A percentile compares a stretch with the other conserved stretches of the same genome.
phyloP scores from a whole-genome alignment of 2,888 invertebrate genomes.

The Tortrix viridana region DNA sequence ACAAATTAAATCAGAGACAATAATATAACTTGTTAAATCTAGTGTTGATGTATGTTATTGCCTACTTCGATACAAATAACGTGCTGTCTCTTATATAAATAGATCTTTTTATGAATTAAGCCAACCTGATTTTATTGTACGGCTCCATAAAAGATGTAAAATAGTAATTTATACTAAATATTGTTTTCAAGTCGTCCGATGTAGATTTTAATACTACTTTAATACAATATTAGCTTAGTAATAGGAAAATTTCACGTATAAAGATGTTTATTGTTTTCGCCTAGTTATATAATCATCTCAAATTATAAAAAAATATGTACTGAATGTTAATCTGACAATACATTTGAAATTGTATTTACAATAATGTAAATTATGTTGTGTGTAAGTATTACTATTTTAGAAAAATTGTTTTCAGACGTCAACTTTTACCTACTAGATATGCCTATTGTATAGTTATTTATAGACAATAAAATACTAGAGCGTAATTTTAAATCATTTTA shows the following conservation, averaged over 20 bases:
- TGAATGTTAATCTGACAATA: conserved; percentile 36
- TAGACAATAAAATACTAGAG: conserved; percentile 46
- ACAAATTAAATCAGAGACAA: conserved; percentile 11
- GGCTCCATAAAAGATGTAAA: not conserved
- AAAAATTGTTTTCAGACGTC: conserved; percentile 26
- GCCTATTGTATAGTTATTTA: conserved; percentile 31
- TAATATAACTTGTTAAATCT: conserved; percentile 26
- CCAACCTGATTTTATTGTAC: conserved; percentile 8
- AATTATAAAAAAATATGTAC: conserved; percentile 17
- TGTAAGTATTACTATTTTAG: conserved; percentile 26
- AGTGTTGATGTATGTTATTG: conserved; percentile 9
- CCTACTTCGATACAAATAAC: not conserved
- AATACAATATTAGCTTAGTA: conserved; percentile 18
- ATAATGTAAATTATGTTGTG: conserved; percentile 22
- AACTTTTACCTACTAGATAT: conserved; percentile 33
- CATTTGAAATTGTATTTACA: conserved; percentile 19
- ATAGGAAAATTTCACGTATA: conserved; percentile 17
- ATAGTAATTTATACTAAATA: too few relatives aligned
- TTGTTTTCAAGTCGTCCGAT: conserved; percentile 25
- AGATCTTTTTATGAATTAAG: conserved; percentile 1
- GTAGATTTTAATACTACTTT: conserved; percentile 17
- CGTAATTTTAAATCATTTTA: conserved; percentile 62
- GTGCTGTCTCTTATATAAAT: not conserved
- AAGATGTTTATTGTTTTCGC: conserved; percentile 18
- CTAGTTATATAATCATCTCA: conserved; percentile 5